Conservation (phyloP, 2,797 vertebrate species). For the Steatocranus sp. region DNA sequence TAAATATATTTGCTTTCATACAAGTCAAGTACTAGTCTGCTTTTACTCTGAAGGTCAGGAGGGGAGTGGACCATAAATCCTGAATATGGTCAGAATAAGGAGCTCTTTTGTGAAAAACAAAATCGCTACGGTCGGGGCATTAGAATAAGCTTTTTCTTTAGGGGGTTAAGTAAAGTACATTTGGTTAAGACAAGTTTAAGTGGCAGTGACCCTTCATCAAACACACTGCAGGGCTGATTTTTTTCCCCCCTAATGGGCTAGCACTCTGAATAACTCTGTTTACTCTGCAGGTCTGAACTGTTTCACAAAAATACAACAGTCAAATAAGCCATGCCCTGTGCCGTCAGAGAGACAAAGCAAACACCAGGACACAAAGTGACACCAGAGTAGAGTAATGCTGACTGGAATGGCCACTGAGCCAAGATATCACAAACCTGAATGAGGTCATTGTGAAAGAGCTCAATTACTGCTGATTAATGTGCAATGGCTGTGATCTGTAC, state of each 20-base stretch:
- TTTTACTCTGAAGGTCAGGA: neutral
- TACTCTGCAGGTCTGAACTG: neutral
- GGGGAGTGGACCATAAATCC: neutral
- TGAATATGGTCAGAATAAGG: neutral
- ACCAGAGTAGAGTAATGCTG: neutral
- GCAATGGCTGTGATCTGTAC: neutral
- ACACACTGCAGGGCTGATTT: neutral
- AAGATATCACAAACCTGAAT: neutral
- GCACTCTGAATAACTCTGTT: neutral
- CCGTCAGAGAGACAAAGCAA: neutral
- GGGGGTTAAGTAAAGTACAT: neutral
- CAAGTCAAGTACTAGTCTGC: neutral
- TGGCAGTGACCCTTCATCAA: neutral
- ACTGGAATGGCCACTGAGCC: neutral
- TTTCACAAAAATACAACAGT: neutral
- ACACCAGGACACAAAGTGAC: neutral
- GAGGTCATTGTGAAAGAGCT: neutral
- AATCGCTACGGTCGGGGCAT: rapidly evolving
- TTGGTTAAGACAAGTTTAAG: neutral
- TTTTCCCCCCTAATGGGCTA: rapidly evolving
- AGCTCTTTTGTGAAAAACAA: neutral
- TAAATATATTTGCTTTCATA: neutral
- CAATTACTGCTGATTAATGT: neutral
- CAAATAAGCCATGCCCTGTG: neutral
- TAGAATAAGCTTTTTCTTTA: neutral